These are phyloP conservation scores for Hyposmocoma kahamanoa DNA, from an alignment of 1,140 invertebrate genomes.

Conservation along the genomic window DNA sequence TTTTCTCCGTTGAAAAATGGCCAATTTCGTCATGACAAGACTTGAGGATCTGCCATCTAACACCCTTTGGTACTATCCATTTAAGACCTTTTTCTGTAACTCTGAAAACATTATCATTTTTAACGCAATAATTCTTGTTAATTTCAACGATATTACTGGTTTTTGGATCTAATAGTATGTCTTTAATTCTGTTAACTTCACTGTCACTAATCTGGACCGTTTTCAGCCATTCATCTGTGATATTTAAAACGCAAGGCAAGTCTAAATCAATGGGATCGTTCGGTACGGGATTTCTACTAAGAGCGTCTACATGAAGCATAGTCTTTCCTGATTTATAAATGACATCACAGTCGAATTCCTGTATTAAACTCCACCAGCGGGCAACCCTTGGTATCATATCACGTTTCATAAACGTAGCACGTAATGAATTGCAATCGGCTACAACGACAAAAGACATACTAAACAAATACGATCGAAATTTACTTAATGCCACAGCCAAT, in stretches of 20 bases:
- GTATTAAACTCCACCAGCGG: constrained; percentile 2
- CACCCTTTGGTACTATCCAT: not conserved
- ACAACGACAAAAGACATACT: not conserved
- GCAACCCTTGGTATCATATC: constrained; percentile 4
- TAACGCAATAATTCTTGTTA: not conserved
- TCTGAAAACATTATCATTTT: not conserved
- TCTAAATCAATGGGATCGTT: not conserved
- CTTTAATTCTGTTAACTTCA: not conserved
- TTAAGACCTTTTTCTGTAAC: not conserved
- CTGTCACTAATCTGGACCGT: not conserved
- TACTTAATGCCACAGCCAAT: not conserved
- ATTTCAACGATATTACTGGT: not conserved
- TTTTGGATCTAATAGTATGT: not conserved
- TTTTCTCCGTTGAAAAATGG: constrained; percentile 2
- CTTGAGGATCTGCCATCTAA: not conserved
- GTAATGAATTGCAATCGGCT: constrained; percentile 1
- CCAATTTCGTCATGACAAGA: not conserved
- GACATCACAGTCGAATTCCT: constrained; percentile 1
- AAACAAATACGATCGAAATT: not conserved
- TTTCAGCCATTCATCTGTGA: not conserved
- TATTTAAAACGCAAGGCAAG: not conserved
- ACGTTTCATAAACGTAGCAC: not conserved
- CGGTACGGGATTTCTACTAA: not conserved
- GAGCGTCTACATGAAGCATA: not conserved
- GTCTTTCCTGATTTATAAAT: not conserved